Evolutionary conservation across 2,888 invertebrate genomes (phyloP).

Genomic region (Mesorhabditis belari): DNA sequence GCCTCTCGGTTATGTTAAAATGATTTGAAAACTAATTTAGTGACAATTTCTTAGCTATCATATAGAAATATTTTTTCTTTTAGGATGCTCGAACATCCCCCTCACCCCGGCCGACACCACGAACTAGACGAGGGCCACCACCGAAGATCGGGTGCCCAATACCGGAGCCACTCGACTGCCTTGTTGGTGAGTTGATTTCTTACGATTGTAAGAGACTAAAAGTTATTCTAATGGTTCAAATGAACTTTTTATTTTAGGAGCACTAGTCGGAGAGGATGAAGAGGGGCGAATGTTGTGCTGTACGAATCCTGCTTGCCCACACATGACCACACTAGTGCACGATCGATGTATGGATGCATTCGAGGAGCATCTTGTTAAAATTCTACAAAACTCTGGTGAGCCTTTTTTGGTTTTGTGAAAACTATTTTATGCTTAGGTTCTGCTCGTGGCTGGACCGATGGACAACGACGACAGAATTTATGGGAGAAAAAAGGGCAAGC

Average conservation of each 20-base stretch:
- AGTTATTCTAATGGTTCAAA: too few species aligned
- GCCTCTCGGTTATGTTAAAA: too few species aligned
- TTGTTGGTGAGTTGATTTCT: too few species aligned
- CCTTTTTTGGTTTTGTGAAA: background rate
- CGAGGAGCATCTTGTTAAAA: conserved; percentile 31
- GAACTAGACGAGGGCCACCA: too few species aligned
- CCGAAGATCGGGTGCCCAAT: too few species aligned
- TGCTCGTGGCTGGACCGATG: conserved; percentile 42
- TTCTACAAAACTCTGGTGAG: conserved; percentile 21
- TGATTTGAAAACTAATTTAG: too few species aligned
- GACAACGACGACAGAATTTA: conserved; percentile 32
- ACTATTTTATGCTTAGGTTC: conserved; percentile 19
- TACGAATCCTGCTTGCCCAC: conserved; percentile 28
- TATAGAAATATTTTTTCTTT: too few species aligned
- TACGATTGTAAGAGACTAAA: too few species aligned
- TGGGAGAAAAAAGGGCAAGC: conserved; percentile 42
- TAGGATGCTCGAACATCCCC: too few species aligned
- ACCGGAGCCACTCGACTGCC: too few species aligned
- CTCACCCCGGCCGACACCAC: too few species aligned
- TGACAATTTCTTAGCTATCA: too few species aligned
- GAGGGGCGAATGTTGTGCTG: conserved; percentile 34
- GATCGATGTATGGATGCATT: conserved; percentile 24
- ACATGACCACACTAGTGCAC: conserved; percentile 20
- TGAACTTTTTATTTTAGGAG: background rate
- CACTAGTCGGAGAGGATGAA: background rate